Evolutionary conservation across 2,113 vertebrate genomes (phyloP).

Genomic region (Eulacestoma nigropectus): DNA sequence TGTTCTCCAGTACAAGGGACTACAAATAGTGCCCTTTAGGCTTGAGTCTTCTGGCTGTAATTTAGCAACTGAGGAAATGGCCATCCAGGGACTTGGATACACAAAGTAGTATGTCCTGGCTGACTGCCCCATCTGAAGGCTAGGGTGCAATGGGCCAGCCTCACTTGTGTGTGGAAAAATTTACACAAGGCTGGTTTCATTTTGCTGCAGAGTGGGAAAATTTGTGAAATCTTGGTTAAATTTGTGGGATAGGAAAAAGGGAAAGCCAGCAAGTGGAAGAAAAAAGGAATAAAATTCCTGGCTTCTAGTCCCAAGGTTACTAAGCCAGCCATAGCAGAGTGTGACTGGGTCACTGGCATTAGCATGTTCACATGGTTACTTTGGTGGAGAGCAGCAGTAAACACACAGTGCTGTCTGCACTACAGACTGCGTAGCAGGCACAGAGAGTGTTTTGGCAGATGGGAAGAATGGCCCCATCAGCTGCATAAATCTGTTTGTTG

Average conservation of each 20-base stretch:
- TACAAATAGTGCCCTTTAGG: not conserved
- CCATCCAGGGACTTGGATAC: not conserved
- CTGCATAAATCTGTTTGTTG: not conserved
- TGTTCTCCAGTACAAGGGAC: not conserved
- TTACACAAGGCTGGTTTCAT: conserved; percentile 23
- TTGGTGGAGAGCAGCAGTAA: not conserved
- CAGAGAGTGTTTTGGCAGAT: not conserved
- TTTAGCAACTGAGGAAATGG: not conserved
- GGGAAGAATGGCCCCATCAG: not conserved
- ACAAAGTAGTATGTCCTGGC: not conserved
- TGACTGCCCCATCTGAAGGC: not conserved
- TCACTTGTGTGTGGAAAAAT: not conserved
- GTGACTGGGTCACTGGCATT: not conserved
- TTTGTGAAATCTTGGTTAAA: conserved; percentile 30
- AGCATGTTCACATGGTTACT: not conserved
- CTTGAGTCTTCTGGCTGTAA: not conserved
- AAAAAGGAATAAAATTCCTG: conserved; percentile 23
- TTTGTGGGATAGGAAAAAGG: conserved; percentile 27
- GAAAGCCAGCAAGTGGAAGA: conserved; percentile 37
- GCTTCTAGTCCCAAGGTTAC: not conserved
- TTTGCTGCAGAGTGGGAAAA: conserved; percentile 37
- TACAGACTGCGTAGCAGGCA: rapidly evolving
- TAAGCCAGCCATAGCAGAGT: not conserved
- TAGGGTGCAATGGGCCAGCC: not conserved
- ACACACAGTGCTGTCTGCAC: not conserved